A percentile compares a stretch with the other conserved stretches of the same genome.
phyloP scores from a whole-genome alignment of 2,113 vertebrate species.

The Scalopus aquaticus region DNA sequence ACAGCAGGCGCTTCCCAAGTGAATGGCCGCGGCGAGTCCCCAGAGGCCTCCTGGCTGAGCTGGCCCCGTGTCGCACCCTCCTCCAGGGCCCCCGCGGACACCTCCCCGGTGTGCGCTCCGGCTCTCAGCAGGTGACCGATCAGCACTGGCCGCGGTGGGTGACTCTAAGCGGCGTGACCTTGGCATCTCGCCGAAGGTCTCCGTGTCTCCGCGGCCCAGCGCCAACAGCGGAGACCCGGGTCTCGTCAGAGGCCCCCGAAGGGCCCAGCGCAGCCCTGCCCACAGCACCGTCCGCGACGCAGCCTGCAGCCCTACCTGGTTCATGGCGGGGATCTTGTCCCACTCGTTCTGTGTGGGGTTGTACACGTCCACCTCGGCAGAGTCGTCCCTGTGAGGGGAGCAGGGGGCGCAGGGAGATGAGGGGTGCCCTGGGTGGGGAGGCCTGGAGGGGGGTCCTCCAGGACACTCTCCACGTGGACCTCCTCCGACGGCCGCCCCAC shows the following conservation, averaged over 20 bases:
- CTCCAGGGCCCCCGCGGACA: background rate
- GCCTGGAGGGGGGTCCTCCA: background rate
- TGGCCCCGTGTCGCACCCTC: background rate
- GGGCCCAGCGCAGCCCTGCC: background rate
- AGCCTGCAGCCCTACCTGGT: conserved; percentile 89
- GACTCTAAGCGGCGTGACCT: background rate
- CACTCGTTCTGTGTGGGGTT: conserved; percentile 94
- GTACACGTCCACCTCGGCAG: conserved; percentile 95
- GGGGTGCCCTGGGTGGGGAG: background rate
- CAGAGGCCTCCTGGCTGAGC: background rate
- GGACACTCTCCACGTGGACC: background rate
- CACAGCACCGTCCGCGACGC: background rate
- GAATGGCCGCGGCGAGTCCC: background rate
- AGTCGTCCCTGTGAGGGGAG: conserved; percentile 93
- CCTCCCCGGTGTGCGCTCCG: background rate
- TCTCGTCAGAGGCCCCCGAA: background rate
- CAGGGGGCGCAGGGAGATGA: background rate
- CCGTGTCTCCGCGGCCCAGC: background rate
- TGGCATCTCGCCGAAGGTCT: background rate
- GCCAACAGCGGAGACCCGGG: rapidly evolving
- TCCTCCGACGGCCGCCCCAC: background rate
- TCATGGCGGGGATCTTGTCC: conserved; percentile 97
- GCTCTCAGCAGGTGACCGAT: background rate
- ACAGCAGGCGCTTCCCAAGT: background rate
- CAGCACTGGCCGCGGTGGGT: background rate